A percentile compares a stretch with the other conserved stretches of the same genome.
These are phyloP conservation scores for Forbesichthys papilliferus DNA, from an alignment of 2,113 vertebrate genomes.

Conservation along the genomic window DNA sequence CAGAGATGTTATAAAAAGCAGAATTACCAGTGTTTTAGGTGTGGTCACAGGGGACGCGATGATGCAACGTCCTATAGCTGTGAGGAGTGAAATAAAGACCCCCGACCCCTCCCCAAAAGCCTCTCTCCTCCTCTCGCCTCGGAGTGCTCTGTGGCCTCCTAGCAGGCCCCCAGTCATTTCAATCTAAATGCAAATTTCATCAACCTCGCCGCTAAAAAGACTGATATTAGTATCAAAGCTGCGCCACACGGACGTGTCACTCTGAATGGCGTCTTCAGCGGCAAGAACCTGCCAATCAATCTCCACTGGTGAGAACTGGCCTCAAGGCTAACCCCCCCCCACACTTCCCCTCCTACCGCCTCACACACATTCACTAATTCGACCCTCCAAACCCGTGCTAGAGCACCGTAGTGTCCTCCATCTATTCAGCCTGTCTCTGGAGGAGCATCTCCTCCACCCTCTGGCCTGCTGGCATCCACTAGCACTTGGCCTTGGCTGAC, in stretches of 20 bases:
- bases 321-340: constrained; percentile 11
- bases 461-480: constrained; percentile 10
- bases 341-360: constrained; percentile 19
- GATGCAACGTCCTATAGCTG: constrained; percentile 22
- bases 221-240: constrained; percentile 75
- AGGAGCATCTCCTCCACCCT: not conserved
- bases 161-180: constrained; percentile 70
- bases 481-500: constrained; percentile 42
- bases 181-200: constrained; percentile 79
- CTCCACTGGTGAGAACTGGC: constrained; percentile 38
- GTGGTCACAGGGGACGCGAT: not conserved
- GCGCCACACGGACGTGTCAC: constrained; percentile 51
- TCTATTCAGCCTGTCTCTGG: not conserved
- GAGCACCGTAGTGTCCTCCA: not conserved
- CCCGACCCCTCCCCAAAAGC: not conserved
- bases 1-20: no score
- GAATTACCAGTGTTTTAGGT: not conserved
- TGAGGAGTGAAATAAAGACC: constrained; percentile 29
- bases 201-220: constrained; percentile 71
- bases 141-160: constrained; percentile 59
- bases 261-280: constrained; percentile 48
- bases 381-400: not conserved
- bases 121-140: constrained; percentile 10
- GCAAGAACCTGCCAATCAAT: constrained; percentile 51
- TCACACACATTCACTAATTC: not conserved